Conservation (phyloP, 2,888 invertebrate genomes). For the Ceramica pisi region DNA sequence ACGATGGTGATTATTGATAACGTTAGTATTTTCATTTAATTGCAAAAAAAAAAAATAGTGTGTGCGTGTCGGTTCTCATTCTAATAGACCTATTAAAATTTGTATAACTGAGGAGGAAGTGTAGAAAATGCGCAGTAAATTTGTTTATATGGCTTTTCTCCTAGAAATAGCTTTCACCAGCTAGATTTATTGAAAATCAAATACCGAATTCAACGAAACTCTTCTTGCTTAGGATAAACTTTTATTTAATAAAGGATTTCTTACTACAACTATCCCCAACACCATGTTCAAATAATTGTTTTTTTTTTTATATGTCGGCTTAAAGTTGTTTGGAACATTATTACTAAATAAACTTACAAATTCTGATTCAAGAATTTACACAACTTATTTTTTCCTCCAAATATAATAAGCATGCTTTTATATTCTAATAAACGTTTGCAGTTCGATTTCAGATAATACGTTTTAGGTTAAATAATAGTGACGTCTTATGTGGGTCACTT, state of each 20-base stretch:
- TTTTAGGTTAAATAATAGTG: not conserved
- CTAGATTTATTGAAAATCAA: constrained; percentile 81
- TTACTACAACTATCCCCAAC: constrained; percentile 70
- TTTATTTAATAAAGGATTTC: constrained; percentile 67
- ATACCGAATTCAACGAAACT: constrained; percentile 71
- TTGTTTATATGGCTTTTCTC: constrained; percentile 56
- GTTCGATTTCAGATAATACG: not conserved
- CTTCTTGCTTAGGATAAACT: constrained; percentile 68
- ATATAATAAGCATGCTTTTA: not conserved
- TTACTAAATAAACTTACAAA: not conserved
- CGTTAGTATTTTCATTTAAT: not conserved
- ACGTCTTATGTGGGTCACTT: not conserved
- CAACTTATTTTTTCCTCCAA: not conserved
- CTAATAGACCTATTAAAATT: not conserved
- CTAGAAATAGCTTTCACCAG: constrained; percentile 70
- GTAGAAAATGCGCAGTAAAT: constrained; percentile 50
- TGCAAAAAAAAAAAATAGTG: not conserved
- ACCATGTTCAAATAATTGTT: constrained; percentile 70
- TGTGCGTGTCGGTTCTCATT: not conserved
- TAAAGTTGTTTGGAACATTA: not conserved
- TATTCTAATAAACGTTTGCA: not conserved
- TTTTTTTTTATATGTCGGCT: not conserved
- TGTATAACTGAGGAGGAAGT: not conserved
- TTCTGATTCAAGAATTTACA: too few relatives aligned
- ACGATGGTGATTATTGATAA: not conserved